Evolutionary conservation across 1,140 invertebrate genomes (phyloP), one percentile per base, ranked within the genome.

Genomic region (Drosophila lacteicornis): DNA sequence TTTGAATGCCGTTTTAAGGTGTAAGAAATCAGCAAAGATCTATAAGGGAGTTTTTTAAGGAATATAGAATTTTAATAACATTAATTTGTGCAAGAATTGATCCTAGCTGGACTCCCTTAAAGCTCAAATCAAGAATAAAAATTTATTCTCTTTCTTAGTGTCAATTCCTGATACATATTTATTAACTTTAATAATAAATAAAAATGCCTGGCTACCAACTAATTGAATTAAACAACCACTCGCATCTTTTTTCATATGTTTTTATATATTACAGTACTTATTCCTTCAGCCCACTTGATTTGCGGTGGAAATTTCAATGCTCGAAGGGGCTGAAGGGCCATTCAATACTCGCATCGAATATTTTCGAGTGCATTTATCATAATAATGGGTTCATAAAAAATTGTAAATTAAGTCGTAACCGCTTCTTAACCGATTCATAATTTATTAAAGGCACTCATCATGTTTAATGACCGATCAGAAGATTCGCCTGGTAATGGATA

Each of bases 381-480:
- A 25, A 36, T 62, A 62, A 45, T 62, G 13, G 27, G 27, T 36
- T 3, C 13, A 49, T 25, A 46, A 68, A 67, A 70, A 55, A 15
- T 11, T 68, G 50, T 46, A 67, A 70, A 70, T 70, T 33, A 55
- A 67, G 62, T 27, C 30, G 46, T 27, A 53, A 69, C 61, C 61
- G 62, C 66, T 38, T 55, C 27, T 67, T 45, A 68, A 68, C 40
- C 62, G 63, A 50, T 70, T 70, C 38, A 68, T 46, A 53, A 68
- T 53, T 53, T 53, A 13, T 27, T 30, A 27, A 53, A 45, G 61
- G 19, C 57, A 61, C 57, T 36, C 15, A 17, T 25, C 62, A 43
- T 45, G 9, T 22, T 65, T 65, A 61, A 65, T 65, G 56, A 9
- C 13, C 61, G 61, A 59, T 63, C 55, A 42, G 30, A n/a, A 30